Base-by-base conservation (phyloP, 2,113 vertebrate genomes). In the Pygoscelis antarcticus region DNA sequence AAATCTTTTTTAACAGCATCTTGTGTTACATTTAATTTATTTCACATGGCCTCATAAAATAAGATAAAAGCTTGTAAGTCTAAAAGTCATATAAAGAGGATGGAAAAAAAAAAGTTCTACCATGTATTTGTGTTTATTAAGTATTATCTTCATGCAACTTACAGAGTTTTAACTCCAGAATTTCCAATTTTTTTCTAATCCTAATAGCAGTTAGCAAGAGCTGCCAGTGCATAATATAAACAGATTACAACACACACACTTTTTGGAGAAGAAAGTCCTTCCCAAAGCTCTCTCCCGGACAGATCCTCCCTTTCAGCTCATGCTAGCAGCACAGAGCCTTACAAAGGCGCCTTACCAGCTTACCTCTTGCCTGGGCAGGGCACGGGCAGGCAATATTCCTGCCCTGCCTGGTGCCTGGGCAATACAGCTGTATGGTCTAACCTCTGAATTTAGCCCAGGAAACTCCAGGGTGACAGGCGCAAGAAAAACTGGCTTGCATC, bases 1-100 rank as follows among this genome's bases (percentile, higher is more conserved):
- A 98, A 97, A 98, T 98, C 97, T 97, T 98, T 98, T 98, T 96
- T 98, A 98, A 98, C 92, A 96, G 97, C 97, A 96, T 98, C 97
- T 98, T 98, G 96, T 92, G 96, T 98, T 98, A 98, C 98, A 98
- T 97, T 98, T 98, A 98, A 98, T 98, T 98, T 97, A 98, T 98
- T 97, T 96, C 96, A 91, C 79, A 97, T 98, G 96, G 97, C 93
- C 95, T 96, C 97, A 97, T 98, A 97, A 98, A 98, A 97, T 96
- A 96, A 98, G 97, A 97, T 97, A 98, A 98, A 98, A 98, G 97
- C 97, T 90, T 83, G 9, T 97, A 97, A 98, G 97, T 96, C 96
- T 98, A 95, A 96, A 95, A 98, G 96, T 96, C 97, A 87, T 94
- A 96, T 90, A 92, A 93, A 97, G 86, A 97, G 85, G 96, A 92